phyloP scores from a whole-genome alignment of 92 coral and sea anemone genomes.

The Plumapathes pennacea region DNA sequence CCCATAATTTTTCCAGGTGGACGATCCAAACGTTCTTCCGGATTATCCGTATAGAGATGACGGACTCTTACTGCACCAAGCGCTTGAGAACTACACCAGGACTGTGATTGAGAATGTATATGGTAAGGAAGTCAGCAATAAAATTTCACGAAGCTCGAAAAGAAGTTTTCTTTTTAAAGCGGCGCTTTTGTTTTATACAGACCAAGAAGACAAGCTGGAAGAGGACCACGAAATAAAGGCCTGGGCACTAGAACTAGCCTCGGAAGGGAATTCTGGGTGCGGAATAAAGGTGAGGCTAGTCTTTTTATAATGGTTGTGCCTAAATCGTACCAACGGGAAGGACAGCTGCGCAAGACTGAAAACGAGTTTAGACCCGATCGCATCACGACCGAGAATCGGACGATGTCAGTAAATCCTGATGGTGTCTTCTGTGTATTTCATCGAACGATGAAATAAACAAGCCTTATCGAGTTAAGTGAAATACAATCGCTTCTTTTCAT shows the following conservation, averaged over 20 bases:
- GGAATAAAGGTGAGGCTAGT: slow-evolving; percentile 83
- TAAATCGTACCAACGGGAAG: too few species aligned
- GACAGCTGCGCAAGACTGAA: too few species aligned
- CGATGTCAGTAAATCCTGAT: too few species aligned
- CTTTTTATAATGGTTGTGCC: too few species aligned
- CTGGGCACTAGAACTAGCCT: slow-evolving; percentile 78
- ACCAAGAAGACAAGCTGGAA: slow-evolving; percentile 39
- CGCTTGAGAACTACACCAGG: slow-evolving; percentile 70
- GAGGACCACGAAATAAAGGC: slow-evolving; percentile 83
- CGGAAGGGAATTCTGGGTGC: slow-evolving; percentile 82
- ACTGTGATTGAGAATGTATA: slow-evolving; percentile 70
- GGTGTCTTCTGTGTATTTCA: too few species aligned
- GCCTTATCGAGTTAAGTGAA: too few species aligned
- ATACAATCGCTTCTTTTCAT: too few species aligned
- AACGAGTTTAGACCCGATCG: too few species aligned
- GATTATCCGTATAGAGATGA: slow-evolving; percentile 95
- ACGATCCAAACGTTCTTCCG: slow-evolving; percentile 71
- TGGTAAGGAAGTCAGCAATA: slow-evolving; percentile 65
- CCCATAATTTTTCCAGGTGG: slow-evolving; percentile 45
- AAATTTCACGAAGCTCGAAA: not conserved
- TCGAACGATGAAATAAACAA: too few species aligned
- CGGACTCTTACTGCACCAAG: slow-evolving; percentile 68
- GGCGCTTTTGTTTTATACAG: slow-evolving; percentile 16
- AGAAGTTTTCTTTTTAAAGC: not conserved
- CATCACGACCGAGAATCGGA: too few species aligned